Evolutionary conservation across 1,140 invertebrate species (phyloP).

Genomic region (Bemisia tabaci): DNA sequence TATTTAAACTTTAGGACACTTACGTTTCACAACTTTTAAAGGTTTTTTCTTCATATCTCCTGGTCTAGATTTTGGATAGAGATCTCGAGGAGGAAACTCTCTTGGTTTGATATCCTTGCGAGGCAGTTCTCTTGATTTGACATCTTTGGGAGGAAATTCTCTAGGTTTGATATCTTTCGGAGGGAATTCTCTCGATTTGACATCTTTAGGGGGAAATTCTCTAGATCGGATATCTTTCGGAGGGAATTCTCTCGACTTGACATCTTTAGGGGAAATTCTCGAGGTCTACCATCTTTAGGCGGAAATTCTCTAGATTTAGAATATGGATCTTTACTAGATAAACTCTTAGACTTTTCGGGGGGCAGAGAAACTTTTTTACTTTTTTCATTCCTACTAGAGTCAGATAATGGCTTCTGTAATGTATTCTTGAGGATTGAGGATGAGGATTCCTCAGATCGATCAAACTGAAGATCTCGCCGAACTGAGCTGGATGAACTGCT

Average conservation of each 20-base stretch:
- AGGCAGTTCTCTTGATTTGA: too few relatives aligned
- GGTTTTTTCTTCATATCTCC: too few relatives aligned
- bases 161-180: slow-evolving; percentile 33
- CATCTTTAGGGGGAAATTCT: slow-evolving; percentile 32
- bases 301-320: not conserved
- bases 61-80: too few relatives aligned
- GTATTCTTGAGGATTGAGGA: not conserved
- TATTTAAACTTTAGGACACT: too few relatives aligned
- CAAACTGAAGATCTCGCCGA: not conserved
- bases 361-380: not conserved
- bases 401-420: not conserved
- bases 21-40: too few relatives aligned
- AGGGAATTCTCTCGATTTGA: slow-evolving; percentile 27
- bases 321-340: slow-evolving; percentile 1
- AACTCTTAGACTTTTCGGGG: not conserved
- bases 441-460: not conserved
- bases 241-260: slow-evolving; percentile 4
- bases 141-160: slow-evolving; percentile 36
- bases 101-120: slow-evolving; percentile 33
- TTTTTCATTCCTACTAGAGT: not conserved
- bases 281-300: not conserved
- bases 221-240: slow-evolving; percentile 22
- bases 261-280: slow-evolving; percentile 2
- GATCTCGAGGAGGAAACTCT: slow-evolving; percentile 36
- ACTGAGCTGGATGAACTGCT: not conserved